phyloP scores from a whole-genome alignment of 2,113 vertebrate species.

The Argyrosomus japonicus region DNA sequence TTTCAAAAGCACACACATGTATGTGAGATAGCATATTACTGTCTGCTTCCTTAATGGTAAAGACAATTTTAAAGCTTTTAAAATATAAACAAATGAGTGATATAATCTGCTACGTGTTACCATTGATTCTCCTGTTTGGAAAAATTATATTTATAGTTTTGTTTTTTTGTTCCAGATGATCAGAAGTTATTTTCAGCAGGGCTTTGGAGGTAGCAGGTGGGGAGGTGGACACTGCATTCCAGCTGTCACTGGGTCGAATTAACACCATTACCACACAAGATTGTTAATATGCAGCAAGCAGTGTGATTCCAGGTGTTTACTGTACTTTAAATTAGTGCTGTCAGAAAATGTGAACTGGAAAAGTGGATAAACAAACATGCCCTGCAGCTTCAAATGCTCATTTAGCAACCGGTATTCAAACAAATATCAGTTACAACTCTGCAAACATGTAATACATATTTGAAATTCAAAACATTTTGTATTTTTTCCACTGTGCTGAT shows the following conservation, averaged over 20 bases:
- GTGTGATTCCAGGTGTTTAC: not conserved
- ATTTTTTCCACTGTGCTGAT: too few relatives aligned
- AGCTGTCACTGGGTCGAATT: not conserved
- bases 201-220: slow-evolving; percentile 28
- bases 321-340: not conserved
- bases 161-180: slow-evolving; percentile 40
- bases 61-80: not conserved
- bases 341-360: slow-evolving; percentile 3
- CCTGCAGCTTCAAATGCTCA: not conserved
- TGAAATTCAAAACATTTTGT: too few relatives aligned
- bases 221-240: slow-evolving; percentile 10
- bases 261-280: not conserved
- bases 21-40: not conserved
- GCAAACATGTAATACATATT: not conserved
- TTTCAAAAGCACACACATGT: not conserved
- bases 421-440: not conserved
- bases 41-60: too few relatives aligned
- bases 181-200: slow-evolving; percentile 15
- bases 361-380: slow-evolving; percentile 2
- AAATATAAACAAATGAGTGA: not conserved
- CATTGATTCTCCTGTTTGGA: not conserved
- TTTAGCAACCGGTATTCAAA: not conserved
- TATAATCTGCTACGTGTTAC: not conserved
- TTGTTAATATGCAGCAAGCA: not conserved
- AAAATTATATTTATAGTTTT: slow-evolving; percentile 38